These are phyloP conservation scores for Rhagonycha fulva DNA, from an alignment of 2,888 invertebrate genomes.

Conservation along the genomic window DNA sequence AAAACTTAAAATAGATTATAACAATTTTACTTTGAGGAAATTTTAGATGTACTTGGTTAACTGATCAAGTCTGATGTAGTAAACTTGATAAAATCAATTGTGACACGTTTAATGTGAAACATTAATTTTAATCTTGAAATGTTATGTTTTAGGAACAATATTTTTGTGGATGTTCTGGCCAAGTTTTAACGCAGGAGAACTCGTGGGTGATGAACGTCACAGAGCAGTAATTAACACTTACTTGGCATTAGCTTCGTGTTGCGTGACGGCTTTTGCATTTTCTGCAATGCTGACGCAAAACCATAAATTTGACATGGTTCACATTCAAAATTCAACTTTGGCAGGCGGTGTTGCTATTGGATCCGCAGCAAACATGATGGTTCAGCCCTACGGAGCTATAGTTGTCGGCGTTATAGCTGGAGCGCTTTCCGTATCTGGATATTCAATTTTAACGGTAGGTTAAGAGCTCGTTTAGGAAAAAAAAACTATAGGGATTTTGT, in stretches of 20 bases:
- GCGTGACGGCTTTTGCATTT: constrained; percentile 81
- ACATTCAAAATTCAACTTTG: constrained; percentile 91
- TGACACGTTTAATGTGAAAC: too few relatives aligned
- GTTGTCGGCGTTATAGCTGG: constrained; percentile 80
- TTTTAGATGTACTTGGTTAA: too few relatives aligned
- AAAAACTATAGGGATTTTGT: constrained; percentile 5
- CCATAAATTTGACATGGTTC: constrained; percentile 87
- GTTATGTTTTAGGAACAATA: constrained; percentile 70
- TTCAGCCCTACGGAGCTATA: constrained; percentile 82
- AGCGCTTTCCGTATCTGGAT: constrained; percentile 79
- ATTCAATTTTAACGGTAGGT: constrained; percentile 73
- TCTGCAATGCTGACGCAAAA: constrained; percentile 77
- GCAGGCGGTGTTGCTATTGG: constrained; percentile 94
- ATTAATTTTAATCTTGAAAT: too few relatives aligned
- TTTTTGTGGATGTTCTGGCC: constrained; percentile 98
- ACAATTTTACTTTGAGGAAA: not conserved
- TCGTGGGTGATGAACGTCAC: constrained; percentile 72
- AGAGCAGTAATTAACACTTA: constrained; percentile 94
- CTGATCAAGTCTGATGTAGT: too few relatives aligned
- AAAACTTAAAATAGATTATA: not conserved
- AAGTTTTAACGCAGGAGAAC: constrained; percentile 88
- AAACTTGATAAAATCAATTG: too few relatives aligned
- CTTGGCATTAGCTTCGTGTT: constrained; percentile 80
- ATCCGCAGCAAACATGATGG: constrained; percentile 79
- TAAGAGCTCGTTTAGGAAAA: not conserved